Conservation (phyloP, 2,888 invertebrate genomes). For the Thecocarcelia acutangulata region DNA sequence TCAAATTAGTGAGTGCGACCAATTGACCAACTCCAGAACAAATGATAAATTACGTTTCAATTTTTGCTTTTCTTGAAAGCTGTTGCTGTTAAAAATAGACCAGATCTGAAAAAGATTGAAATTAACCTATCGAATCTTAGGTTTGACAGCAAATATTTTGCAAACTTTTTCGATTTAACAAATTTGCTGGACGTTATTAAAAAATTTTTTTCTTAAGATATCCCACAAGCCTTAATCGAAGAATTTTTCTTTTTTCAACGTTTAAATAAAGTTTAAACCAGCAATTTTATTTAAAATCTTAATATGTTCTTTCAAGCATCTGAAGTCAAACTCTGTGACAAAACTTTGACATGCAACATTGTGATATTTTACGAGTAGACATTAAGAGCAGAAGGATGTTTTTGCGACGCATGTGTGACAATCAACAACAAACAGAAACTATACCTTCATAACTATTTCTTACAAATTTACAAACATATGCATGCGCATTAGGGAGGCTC, state of each 20-base stretch:
- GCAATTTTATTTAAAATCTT: neutral
- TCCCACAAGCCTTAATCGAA: too few relatives aligned
- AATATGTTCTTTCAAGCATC: constrained; percentile 25
- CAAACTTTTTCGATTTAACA: neutral
- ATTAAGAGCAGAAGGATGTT: constrained; percentile 54
- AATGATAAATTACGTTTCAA: constrained; percentile 51
- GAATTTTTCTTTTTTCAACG: too few relatives aligned
- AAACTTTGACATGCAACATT: constrained; percentile 54
- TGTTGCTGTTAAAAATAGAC: constrained; percentile 22
- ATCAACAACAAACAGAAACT: constrained; percentile 35
- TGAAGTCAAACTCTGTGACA: constrained; percentile 9
- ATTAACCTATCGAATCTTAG: neutral
- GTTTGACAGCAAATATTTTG: neutral
- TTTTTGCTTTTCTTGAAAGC: constrained; percentile 14
- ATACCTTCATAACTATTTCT: neutral
- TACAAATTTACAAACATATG: neutral
- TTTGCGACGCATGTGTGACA: constrained; percentile 69
- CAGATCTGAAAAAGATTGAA: constrained; percentile 14
- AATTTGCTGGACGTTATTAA: neutral
- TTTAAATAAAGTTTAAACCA: too few relatives aligned
- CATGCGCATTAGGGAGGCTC: too few relatives aligned
- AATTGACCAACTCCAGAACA: constrained; percentile 74
- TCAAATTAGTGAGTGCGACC: constrained; percentile 78
- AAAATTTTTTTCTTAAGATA: neutral
- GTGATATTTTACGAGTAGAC: constrained; percentile 46